A percentile compares a stretch with the other conserved stretches of the same genome.
Evolutionary conservation across 2,797 vertebrate species (phyloP).

Genomic region (Melanotaenia pygmaea): DNA sequence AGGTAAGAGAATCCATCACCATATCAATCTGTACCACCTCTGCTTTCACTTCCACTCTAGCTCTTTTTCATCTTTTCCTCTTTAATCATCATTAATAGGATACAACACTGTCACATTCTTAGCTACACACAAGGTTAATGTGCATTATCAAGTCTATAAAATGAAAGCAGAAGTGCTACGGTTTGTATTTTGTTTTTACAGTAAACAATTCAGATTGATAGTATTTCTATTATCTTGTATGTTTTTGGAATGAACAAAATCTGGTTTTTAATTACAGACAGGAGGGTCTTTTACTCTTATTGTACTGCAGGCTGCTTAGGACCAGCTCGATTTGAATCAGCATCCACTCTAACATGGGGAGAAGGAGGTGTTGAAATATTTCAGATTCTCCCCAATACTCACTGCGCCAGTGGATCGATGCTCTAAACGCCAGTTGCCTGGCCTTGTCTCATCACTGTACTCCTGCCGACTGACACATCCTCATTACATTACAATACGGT

Average conservation of each 20-base stretch:
- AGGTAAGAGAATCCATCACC: conserved; percentile 80
- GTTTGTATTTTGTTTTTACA: conserved; percentile 1
- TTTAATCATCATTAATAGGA: conserved; percentile 61
- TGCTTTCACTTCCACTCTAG: conserved; percentile 58
- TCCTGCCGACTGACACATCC: conserved; percentile 95
- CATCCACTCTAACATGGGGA: conserved; percentile 65
- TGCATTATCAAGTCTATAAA: conserved; percentile 19
- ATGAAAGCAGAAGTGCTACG: neutral
- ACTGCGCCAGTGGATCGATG: conserved; percentile 74
- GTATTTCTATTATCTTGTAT: conserved; percentile 15
- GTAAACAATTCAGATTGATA: conserved; percentile 7
- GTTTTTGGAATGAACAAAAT: conserved; percentile 20
- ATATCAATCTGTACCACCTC: conserved; percentile 77
- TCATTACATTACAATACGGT: conserved; percentile 99
- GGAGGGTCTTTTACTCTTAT: conserved; percentile 44
- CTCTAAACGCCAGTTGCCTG: conserved; percentile 72
- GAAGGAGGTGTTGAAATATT: conserved; percentile 73
- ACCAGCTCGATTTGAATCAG: conserved; percentile 59
- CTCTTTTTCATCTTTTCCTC: conserved; percentile 60
- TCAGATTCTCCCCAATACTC: conserved; percentile 79
- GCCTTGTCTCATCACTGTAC: conserved; percentile 89
- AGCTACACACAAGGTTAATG: conserved; percentile 10
- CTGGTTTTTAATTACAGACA: conserved; percentile 48
- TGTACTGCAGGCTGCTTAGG: conserved; percentile 39
- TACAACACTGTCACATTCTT: conserved; percentile 52